These are phyloP conservation scores for Valencia hispanica DNA, from an alignment of 2,797 vertebrate species.

Conservation along the genomic window DNA sequence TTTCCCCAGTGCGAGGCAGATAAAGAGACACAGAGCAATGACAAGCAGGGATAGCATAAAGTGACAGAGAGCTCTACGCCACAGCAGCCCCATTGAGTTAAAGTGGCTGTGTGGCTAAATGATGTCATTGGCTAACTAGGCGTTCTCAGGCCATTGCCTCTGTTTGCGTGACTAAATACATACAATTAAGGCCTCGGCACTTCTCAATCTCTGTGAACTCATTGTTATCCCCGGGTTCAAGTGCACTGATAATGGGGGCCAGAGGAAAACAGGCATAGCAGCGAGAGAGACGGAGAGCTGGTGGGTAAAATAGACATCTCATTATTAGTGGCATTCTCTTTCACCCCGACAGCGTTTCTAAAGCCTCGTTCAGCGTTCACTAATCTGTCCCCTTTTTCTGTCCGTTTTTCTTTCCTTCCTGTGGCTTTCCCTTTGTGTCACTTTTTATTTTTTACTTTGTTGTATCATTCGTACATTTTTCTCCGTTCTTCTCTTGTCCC, in stretches of 20 bases:
- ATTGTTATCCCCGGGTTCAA: constrained; percentile 99
- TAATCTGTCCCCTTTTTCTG: constrained; percentile 64
- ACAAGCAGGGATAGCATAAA: constrained; percentile 33
- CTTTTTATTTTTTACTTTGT: constrained; percentile 29
- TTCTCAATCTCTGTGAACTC: constrained; percentile 98
- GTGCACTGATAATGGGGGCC: constrained; percentile 98
- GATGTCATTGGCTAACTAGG: constrained; percentile 97
- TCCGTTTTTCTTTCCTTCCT: constrained; percentile 43
- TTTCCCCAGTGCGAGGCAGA: constrained; percentile 18
- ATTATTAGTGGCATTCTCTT: constrained; percentile 86
- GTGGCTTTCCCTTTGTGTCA: constrained; percentile 42
- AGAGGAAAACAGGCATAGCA: constrained; percentile 91
- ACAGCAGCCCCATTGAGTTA: constrained; percentile 89
- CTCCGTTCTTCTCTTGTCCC: constrained; percentile 15
- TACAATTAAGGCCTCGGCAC: constrained; percentile 98
- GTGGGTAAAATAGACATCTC: constrained; percentile 90
- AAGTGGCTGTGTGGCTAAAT: constrained; percentile 89
- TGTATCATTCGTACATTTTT: constrained; percentile 10
- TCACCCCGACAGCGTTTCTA: constrained; percentile 79
- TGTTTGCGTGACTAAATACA: constrained; percentile 99
- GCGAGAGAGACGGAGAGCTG: constrained; percentile 81
- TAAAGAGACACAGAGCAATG: constrained; percentile 63
- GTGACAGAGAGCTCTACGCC: constrained; percentile 71
- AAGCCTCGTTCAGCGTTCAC: constrained; percentile 68
- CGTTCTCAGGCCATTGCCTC: constrained; percentile 99